Conservation (phyloP, 2,113 vertebrate species). For the Mystacornis crossleyi region DNA sequence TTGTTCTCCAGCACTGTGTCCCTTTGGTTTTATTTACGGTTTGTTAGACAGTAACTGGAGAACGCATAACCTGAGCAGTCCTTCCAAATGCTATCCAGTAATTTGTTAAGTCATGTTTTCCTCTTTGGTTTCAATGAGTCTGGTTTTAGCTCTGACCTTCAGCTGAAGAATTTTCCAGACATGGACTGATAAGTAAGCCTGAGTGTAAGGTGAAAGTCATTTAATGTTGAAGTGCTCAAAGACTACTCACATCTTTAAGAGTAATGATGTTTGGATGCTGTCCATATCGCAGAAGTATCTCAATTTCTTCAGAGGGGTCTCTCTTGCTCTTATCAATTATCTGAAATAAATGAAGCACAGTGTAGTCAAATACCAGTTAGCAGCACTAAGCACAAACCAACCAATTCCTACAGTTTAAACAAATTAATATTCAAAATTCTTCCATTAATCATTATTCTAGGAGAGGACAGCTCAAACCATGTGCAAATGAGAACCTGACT, state of each 20-base stretch:
- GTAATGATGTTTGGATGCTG: conserved; percentile 95
- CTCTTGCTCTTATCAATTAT: conserved; percentile 90
- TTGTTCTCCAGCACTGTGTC: not conserved
- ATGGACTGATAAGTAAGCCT: not conserved
- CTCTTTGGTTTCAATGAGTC: not conserved
- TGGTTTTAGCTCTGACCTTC: not conserved
- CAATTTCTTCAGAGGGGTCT: conserved; percentile 94
- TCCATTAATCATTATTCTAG: not conserved
- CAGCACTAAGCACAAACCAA: not conserved
- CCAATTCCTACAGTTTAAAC: not conserved
- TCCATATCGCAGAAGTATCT: conserved; percentile 92
- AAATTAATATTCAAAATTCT: not conserved
- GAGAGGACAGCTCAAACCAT: not conserved
- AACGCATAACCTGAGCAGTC: not conserved
- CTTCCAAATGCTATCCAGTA: not conserved
- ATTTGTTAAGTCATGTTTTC: not conserved
- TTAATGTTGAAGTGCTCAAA: not conserved
- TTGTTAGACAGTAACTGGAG: not conserved
- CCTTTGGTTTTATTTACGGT: not conserved
- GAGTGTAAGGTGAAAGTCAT: not conserved
- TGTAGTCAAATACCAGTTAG: not conserved
- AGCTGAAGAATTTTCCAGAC: not conserved
- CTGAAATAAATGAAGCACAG: conserved; percentile 67
- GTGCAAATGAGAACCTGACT: not conserved
- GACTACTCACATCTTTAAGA: conserved; percentile 89